phyloP scores from a whole-genome alignment of 2,797 vertebrate genomes.

The Eutrigla gurnardus region DNA sequence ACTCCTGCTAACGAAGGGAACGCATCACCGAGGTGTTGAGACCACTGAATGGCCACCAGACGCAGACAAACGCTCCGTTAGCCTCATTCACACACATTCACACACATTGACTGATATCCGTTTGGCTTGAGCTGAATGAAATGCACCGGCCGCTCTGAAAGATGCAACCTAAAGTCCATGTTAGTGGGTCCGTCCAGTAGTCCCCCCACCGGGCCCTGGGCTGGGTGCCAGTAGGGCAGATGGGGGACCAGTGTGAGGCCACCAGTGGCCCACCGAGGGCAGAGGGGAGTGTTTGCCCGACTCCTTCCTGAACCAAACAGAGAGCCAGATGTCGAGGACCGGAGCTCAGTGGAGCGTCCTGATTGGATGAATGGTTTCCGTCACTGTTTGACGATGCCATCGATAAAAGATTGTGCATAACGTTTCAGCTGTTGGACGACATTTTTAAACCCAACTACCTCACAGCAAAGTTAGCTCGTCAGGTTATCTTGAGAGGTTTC shows the following conservation, averaged over 20 bases:
- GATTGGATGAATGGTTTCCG: slow-evolving; percentile 34
- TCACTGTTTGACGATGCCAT: too few relatives aligned
- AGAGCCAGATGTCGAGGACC: slow-evolving; percentile 60
- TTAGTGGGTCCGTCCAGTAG: slow-evolving; percentile 29
- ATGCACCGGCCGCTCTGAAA: background rate
- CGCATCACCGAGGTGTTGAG: background rate
- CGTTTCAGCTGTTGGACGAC: too few relatives aligned
- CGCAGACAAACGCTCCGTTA: background rate
- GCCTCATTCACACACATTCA: background rate
- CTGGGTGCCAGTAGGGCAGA: slow-evolving; percentile 75
- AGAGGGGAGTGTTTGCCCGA: slow-evolving; percentile 36
- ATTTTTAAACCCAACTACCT: too few relatives aligned
- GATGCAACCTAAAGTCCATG: slow-evolving; percentile 25
- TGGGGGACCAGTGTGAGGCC: slow-evolving; percentile 66
- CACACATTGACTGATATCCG: slow-evolving; percentile 9
- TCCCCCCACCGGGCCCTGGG: slow-evolving; percentile 2
- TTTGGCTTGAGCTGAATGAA: slow-evolving; percentile 54
- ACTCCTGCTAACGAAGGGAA: too few relatives aligned
- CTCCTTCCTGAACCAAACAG: slow-evolving; percentile 62
- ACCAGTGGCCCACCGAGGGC: slow-evolving; percentile 37
- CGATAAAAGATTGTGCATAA: too few relatives aligned
- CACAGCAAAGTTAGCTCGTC: too few relatives aligned
- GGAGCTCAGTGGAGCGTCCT: slow-evolving; percentile 42
- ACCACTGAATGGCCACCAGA: too few relatives aligned
- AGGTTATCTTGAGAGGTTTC: too few relatives aligned